Percentiles rank a stretch among this genome's conserved stretches.
phyloP scores from a whole-genome alignment of 2,888 invertebrate genomes.

The Euclidia mi region DNA sequence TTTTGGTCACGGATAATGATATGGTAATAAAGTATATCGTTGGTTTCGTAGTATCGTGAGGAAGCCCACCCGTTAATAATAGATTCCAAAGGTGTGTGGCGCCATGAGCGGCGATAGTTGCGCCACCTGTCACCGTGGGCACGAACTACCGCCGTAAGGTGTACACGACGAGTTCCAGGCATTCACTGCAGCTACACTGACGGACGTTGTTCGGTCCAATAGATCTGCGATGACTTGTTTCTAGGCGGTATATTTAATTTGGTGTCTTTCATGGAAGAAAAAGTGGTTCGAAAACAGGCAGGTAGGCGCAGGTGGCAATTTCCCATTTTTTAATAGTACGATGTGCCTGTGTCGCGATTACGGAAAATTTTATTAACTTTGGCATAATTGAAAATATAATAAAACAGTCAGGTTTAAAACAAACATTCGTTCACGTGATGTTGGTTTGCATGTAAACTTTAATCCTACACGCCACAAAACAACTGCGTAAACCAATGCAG shows the following conservation, averaged over 20 bases:
- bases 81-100: constrained; percentile 53
- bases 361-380: no score
- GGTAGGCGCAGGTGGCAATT: no score
- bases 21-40: constrained; percentile 20
- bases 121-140: constrained; percentile 53
- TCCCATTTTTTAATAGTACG: no score
- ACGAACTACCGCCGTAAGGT: constrained; percentile 49
- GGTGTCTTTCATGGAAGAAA: no score
- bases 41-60: constrained; percentile 34
- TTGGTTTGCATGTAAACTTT: no score
- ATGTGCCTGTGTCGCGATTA: no score
- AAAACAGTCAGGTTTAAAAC: no score
- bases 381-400: no score
- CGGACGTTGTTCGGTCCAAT: constrained; percentile 45
- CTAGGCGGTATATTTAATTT: constrained; percentile 9
- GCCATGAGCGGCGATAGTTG: constrained; percentile 47
- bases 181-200: constrained; percentile 32
- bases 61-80: constrained; percentile 52
- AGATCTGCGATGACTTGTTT: constrained; percentile 34
- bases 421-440: no score
- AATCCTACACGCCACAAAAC: no score
- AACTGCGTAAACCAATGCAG: no score
- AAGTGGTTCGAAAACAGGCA: no score
- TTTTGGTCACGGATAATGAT: constrained; percentile 15
- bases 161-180: constrained; percentile 38